These are phyloP conservation scores for Pseudorasbora parva DNA, from an alignment of 2,113 vertebrate species.

Conservation along the genomic window DNA sequence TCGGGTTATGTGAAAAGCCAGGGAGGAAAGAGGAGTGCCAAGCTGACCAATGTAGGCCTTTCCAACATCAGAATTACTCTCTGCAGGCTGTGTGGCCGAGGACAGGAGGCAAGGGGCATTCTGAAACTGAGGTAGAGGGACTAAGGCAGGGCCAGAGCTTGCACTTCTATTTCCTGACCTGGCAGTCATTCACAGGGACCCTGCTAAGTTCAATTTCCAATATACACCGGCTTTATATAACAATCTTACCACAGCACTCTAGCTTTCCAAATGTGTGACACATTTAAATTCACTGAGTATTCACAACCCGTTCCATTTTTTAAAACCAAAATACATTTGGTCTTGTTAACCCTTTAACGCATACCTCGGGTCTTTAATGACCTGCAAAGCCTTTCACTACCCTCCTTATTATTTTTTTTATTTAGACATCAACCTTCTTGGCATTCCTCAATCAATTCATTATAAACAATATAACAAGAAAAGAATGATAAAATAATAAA, in stretches of 20 bases:
- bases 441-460: too few species aligned
- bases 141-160: conserved; percentile 86
- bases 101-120: background rate
- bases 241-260: conserved; percentile 86
- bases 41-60: conserved; percentile 63
- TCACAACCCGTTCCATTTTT: too few species aligned
- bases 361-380: too few species aligned
- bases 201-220: conserved; percentile 92
- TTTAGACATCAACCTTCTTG: too few species aligned
- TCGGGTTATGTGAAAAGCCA: conserved; percentile 93
- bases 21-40: conserved; percentile 75
- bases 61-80: conserved; percentile 65
- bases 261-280: conserved; percentile 21
- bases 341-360: background rate
- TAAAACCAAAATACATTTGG: background rate
- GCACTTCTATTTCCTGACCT: conserved; percentile 92
- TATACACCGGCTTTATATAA: conserved; percentile 90
- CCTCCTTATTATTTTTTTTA: too few species aligned
- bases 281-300: too few species aligned
- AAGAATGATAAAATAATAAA: too few species aligned
- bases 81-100: conserved; percentile 78
- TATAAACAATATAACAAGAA: too few species aligned
- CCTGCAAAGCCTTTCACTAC: too few species aligned
- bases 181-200: conserved; percentile 90
- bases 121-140: conserved; percentile 63